These are phyloP conservation scores for Mirounga angustirostris DNA, from an alignment of 2,113 vertebrate species.

Conservation along the genomic window DNA sequence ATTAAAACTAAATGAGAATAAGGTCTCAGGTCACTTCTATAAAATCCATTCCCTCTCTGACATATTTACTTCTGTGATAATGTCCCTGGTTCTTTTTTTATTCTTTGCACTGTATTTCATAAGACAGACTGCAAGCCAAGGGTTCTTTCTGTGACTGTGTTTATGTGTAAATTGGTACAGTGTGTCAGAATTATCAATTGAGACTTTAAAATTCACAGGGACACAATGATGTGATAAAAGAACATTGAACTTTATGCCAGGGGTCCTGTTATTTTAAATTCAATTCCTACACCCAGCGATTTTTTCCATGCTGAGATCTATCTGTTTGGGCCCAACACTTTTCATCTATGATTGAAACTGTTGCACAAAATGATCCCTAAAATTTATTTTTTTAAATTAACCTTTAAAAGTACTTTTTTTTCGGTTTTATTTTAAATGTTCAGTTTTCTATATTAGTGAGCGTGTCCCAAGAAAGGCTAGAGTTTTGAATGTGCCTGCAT, in stretches of 20 bases:
- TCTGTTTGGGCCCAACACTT: background rate
- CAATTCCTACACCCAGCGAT: background rate
- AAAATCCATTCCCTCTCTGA: background rate
- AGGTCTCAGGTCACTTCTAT: background rate
- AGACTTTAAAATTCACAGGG: background rate
- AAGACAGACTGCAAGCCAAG: background rate
- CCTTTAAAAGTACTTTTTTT: background rate
- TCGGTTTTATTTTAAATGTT: background rate
- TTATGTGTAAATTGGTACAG: background rate
- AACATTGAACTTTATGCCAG: background rate
- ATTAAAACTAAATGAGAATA: background rate
- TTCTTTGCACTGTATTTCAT: background rate
- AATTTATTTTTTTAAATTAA: background rate
- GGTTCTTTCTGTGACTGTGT: background rate
- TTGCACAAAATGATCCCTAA: background rate
- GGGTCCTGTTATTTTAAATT: background rate
- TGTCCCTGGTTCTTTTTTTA: background rate
- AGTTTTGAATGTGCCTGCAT: background rate
- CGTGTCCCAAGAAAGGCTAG: background rate
- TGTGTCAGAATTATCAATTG: background rate
- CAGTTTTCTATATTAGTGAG: background rate
- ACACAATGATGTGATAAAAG: background rate
- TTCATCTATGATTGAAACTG: background rate
- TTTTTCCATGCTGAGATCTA: background rate
- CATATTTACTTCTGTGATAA: background rate